Evolutionary conservation across 30 jellyfish, hydroid and myxozoan genomes (phyloP), one percentile per base, ranked within the genome.

Genomic region (Pelagia noctiluca): DNA sequence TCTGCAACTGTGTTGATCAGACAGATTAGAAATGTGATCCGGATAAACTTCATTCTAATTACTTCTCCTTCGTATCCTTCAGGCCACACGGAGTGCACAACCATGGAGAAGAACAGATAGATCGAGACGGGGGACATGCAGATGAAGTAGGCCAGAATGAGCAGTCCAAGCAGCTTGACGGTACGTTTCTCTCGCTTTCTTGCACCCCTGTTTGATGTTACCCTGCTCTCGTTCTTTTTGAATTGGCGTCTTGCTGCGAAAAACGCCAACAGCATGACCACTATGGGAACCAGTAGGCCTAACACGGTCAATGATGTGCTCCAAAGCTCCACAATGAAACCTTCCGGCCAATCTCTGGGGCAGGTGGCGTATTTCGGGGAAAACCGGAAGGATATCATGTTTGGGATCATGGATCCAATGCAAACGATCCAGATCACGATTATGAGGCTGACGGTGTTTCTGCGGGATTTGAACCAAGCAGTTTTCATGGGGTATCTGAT

Each of bases 291-390:
- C 26, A 79, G 62, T 11, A 79, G n/a, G 16, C 83, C 90, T 12
- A 47, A 16, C 0, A 64, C 28, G 3, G 38, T 18, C 32, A 46
- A 38, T 10, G 80, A n/a, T 3, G 33, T 19, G 23, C 24, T 61
- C 76, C 78, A 79, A 23, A 63, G 26, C 24, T 11, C 13, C 7
- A 25, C 74, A 63, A 61, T 79, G 67, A 79, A 16, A 13, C 12
- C 35, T 32, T 37, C 30, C 24, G 90, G 90, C 90, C 90, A 79
- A 0, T 62, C 90, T 36, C 90, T 62, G 73, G 33, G 35, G 67
- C 90, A 79, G 2, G 63, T 31, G 24, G 74, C 75, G n/a, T 3
- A 25, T 34, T 46, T 31, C 22, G 37, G 21, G 38, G 62, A 82
- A 32, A 13, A 79, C 0, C 82, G 70, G 73, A 79, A 79, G 4